Conservation (phyloP, 2,113 vertebrate genomes). For the Proteles cristata region DNA sequence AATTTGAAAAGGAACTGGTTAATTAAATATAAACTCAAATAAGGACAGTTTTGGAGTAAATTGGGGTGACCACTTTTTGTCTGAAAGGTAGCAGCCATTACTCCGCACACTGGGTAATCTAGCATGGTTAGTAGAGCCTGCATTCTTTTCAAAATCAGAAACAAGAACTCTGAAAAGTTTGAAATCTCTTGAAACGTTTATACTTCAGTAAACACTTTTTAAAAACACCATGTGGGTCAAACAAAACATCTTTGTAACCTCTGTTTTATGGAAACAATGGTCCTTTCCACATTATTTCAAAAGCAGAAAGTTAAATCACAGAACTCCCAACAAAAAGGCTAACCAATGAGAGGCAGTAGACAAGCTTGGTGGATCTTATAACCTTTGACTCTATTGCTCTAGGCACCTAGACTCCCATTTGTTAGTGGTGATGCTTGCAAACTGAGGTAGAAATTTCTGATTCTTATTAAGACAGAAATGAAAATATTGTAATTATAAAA, state of each 20-base stretch:
- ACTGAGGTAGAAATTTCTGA: not conserved
- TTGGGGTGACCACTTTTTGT: not conserved
- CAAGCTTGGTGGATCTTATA: not conserved
- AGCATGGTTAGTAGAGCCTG: not conserved
- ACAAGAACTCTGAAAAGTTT: not conserved
- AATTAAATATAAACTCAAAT: not conserved
- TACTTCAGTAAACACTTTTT: not conserved
- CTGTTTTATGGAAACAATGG: not conserved
- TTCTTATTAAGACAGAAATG: not conserved
- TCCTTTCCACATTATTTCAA: constrained; percentile 13
- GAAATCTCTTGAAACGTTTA: not conserved
- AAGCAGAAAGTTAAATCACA: not conserved
- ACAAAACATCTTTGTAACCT: not conserved
- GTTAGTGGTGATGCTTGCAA: not conserved
- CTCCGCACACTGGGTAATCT: not conserved
- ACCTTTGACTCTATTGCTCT: not conserved
- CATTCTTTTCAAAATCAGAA: not conserved
- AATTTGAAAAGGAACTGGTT: not conserved
- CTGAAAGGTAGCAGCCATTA: not conserved
- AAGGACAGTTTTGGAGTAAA: not conserved
- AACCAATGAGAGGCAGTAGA: not conserved
- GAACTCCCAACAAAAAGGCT: not conserved
- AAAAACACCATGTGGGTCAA: not conserved
- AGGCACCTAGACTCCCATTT: not conserved
- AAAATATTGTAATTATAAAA: not conserved